phyloP scores from a whole-genome alignment of 2,797 vertebrate species.

The Helostoma temminkii region DNA sequence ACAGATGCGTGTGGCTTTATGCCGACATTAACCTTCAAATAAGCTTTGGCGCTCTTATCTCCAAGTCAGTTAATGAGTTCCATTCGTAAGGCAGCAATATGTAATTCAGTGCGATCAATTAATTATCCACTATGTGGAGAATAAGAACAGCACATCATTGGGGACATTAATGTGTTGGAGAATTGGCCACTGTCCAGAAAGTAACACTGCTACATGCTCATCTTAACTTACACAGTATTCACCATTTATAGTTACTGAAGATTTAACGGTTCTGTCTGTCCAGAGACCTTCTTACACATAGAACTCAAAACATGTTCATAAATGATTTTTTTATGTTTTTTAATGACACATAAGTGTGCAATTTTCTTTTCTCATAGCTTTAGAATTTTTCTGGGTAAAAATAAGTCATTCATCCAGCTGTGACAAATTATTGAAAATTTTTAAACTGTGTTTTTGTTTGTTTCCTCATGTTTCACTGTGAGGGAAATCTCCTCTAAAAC shows the following conservation, averaged over 20 bases:
- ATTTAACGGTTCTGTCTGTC: slow-evolving; percentile 20
- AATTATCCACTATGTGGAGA: slow-evolving; percentile 34
- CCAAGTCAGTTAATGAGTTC: slow-evolving; percentile 58
- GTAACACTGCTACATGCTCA: slow-evolving; percentile 5
- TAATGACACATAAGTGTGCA: background rate
- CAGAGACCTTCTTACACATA: background rate
- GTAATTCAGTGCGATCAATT: slow-evolving; percentile 60
- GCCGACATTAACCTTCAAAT: slow-evolving; percentile 69
- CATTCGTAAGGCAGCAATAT: slow-evolving; percentile 51
- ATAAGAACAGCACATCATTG: slow-evolving; percentile 39
- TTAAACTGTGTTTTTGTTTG: too few relatives aligned
- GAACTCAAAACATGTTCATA: background rate
- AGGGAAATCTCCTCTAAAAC: too few relatives aligned
- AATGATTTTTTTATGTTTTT: background rate
- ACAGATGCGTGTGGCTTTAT: slow-evolving; percentile 45
- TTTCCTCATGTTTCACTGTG: too few relatives aligned
- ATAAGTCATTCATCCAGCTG: too few relatives aligned
- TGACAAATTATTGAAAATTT: too few relatives aligned
- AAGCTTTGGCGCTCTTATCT: slow-evolving; percentile 55
- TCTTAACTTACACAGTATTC: slow-evolving; percentile 23
- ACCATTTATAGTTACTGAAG: slow-evolving; percentile 17
- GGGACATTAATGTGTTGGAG: slow-evolving; percentile 41
- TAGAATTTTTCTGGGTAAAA: too few relatives aligned
- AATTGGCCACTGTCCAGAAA: slow-evolving; percentile 31
- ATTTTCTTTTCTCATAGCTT: too few relatives aligned